Evolutionary conservation across 64 coral and sea anemone genomes (phyloP).

Genomic region (Montipora efflorescens): DNA sequence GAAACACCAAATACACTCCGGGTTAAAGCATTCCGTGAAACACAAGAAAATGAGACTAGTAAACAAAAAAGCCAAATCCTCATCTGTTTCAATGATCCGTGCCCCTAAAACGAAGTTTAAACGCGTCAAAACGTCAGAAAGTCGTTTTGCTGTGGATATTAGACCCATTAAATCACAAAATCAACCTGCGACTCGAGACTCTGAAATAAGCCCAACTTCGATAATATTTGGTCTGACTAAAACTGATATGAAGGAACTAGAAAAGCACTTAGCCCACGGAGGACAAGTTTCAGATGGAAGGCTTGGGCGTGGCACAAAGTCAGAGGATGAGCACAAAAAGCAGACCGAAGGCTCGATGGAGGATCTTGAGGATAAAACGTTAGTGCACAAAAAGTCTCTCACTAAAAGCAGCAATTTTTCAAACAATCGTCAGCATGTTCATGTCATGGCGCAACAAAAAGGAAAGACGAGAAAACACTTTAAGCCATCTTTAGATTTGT

Average conservation of each 20-base stretch:
- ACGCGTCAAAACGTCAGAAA: neutral
- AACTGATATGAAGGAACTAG: conserved; percentile 45
- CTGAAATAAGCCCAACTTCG: conserved; percentile 48
- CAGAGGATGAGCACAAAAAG: neutral
- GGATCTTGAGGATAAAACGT: neutral
- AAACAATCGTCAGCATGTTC: neutral
- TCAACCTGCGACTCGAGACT: conserved; percentile 33
- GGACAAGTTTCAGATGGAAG: neutral
- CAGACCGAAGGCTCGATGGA: neutral
- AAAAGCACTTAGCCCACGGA: conserved; percentile 25
- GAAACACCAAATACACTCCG: neutral
- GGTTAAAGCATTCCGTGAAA: neutral
- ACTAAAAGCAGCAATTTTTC: neutral
- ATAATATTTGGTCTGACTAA: conserved; percentile 39
- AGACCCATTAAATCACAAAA: conserved; percentile 8
- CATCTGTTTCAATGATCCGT: neutral
- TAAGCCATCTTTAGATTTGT: neutral
- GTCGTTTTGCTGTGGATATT: neutral
- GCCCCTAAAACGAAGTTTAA: neutral
- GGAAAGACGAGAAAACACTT: neutral
- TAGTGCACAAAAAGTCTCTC: neutral
- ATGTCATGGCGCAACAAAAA: neutral
- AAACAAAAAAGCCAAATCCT: neutral
- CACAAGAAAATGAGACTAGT: neutral
- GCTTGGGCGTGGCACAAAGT: neutral